These are phyloP conservation scores for Hydrolagus colliei DNA, from an alignment of 2,797 vertebrate genomes.

Conservation along the genomic window DNA sequence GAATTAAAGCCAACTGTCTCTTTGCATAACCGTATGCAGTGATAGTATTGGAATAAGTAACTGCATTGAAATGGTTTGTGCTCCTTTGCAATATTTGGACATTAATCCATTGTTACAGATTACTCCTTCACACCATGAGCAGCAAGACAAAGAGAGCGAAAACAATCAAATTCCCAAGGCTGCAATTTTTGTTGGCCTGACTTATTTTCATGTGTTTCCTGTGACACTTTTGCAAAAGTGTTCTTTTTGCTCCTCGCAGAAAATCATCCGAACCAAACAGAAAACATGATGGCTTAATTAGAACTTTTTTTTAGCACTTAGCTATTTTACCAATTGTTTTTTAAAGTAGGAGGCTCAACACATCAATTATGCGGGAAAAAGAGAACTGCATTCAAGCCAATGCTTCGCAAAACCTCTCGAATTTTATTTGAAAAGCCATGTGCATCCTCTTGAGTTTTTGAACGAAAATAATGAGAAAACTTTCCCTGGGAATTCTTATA, in stretches of 20 bases:
- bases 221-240: not conserved
- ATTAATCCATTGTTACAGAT: not conserved
- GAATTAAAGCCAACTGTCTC: not conserved
- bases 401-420: not conserved
- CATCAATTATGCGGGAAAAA: not conserved
- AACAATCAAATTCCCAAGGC: not conserved
- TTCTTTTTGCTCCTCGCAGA: not conserved
- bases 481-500: not conserved
- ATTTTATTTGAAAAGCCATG: not conserved
- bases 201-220: not conserved
- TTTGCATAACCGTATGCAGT: not conserved
- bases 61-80: not conserved
- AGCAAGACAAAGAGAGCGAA: not conserved
- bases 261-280: not conserved
- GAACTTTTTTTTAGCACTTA: not conserved
- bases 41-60: not conserved
- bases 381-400: not conserved
- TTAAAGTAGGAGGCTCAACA: not conserved
- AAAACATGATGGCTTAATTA: not conserved
- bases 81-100: not conserved
- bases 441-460: not conserved
- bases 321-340: no score
- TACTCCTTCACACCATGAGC: not conserved
- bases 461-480: conserved; percentile 3
- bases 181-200: not conserved